Percentiles rank a stretch among this genome's conserved stretches.
phyloP scores from a whole-genome alignment of 2,888 invertebrate genomes.

The Rhogogaster chlorosoma region DNA sequence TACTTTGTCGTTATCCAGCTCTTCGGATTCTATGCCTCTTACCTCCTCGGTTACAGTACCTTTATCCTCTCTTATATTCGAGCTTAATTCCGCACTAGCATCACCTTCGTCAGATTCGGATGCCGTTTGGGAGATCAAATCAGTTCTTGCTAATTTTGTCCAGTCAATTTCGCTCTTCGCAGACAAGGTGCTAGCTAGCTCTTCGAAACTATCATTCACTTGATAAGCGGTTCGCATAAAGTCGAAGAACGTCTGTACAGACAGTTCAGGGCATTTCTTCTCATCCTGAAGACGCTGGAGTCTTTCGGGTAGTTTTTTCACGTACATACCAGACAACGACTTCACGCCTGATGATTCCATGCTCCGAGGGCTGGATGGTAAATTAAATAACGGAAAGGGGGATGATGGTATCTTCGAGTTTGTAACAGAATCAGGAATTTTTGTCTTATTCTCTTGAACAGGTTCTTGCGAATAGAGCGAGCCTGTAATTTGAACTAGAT shows the following conservation, averaged over 20 bases:
- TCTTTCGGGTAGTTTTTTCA: slow-evolving; percentile 54
- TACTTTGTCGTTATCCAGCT: not conserved
- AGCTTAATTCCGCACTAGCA: not conserved
- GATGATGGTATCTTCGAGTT: slow-evolving; percentile 29
- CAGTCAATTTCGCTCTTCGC: slow-evolving; percentile 78
- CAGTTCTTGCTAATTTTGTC: slow-evolving; percentile 78
- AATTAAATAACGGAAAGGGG: not conserved
- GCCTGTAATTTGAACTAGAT: slow-evolving; percentile 6
- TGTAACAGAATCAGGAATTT: slow-evolving; percentile 3
- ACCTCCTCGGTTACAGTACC: not conserved
- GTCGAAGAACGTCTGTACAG: slow-evolving; percentile 86
- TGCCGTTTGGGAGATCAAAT: slow-evolving; percentile 71
- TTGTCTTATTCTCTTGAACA: slow-evolving; percentile 14
- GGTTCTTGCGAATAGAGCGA: slow-evolving; percentile 6
- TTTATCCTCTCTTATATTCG: slow-evolving; percentile 18
- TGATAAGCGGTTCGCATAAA: slow-evolving; percentile 88
- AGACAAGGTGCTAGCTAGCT: slow-evolving; percentile 70
- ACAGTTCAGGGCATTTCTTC: slow-evolving; percentile 80
- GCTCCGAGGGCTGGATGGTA: slow-evolving; percentile 19
- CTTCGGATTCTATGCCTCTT: not conserved
- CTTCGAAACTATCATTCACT: slow-evolving; percentile 80
- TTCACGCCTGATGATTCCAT: slow-evolving; percentile 19
- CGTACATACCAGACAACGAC: slow-evolving; percentile 35
- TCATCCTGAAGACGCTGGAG: slow-evolving; percentile 56
- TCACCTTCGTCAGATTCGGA: slow-evolving; percentile 64